phyloP scores from a whole-genome alignment of 1,140 invertebrate genomes.

The Drosophila miranda region DNA sequence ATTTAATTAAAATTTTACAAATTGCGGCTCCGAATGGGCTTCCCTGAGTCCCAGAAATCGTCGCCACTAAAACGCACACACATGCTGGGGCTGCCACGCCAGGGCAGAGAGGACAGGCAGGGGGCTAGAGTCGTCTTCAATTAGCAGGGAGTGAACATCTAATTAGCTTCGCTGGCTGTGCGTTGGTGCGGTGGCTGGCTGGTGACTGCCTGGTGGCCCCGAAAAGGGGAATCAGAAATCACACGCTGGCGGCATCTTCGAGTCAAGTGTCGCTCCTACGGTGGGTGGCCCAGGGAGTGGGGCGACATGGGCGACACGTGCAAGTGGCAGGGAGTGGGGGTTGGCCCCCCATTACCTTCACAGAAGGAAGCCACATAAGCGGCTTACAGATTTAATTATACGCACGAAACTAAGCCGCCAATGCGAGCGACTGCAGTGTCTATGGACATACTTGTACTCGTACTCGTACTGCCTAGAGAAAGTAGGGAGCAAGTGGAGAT shows the following conservation, averaged over 20 bases:
- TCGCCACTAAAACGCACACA: too few species aligned
- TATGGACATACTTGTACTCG: not conserved
- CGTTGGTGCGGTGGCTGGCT: not conserved
- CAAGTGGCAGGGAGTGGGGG: conserved; percentile 5
- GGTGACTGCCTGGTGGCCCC: not conserved
- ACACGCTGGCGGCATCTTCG: not conserved
- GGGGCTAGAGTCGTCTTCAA: conserved; percentile 21
- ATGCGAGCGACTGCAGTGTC: not conserved
- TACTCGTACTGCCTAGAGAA: too few species aligned
- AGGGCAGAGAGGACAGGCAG: not conserved
- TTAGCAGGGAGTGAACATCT: conserved; percentile 48
- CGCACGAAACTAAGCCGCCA: conserved; percentile 19
- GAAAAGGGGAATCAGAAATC: conserved; percentile 19
- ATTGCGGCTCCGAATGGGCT: conserved; percentile 2
- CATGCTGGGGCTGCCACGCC: not conserved
- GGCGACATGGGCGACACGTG: conserved; percentile 26
- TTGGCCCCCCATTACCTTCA: not conserved
- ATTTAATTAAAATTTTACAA: conserved; percentile 49
- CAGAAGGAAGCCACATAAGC: conserved; percentile 39
- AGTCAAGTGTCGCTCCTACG: conserved; percentile 4
- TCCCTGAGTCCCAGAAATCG: conserved; percentile 1
- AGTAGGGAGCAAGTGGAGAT: too few species aligned
- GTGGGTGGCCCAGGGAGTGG: not conserved
- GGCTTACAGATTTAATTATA: conserved; percentile 53
- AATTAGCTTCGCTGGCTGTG: conserved; percentile 34